phyloP scores from a whole-genome alignment of 2,888 invertebrate genomes.

The Aricia artaxerxes region DNA sequence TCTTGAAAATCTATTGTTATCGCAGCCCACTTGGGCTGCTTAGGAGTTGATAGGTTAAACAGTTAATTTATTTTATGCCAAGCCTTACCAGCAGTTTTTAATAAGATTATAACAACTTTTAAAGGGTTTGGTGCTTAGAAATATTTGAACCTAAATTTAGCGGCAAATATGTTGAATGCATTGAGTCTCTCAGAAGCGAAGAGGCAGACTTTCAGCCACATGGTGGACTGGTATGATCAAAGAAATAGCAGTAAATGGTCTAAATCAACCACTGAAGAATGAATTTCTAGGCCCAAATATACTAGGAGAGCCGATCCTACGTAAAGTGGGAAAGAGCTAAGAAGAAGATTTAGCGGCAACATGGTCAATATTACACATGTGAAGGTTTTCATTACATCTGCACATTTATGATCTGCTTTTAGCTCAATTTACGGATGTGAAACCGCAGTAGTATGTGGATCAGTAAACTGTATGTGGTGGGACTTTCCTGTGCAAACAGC shows the following conservation, averaged over 20 bases:
- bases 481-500: neutral
- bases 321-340: neutral
- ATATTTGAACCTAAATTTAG: too few species aligned
- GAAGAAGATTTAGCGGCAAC: neutral
- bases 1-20: too few species aligned
- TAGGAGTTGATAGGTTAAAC: too few species aligned
- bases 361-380: neutral
- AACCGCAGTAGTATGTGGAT: neutral
- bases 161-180: too few species aligned
- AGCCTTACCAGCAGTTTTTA: neutral
- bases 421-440: conserved; percentile 8
- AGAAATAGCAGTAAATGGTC: too few species aligned
- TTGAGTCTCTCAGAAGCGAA: too few species aligned
- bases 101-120: neutral
- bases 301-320: too few species aligned
- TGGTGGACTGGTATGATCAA: too few species aligned
- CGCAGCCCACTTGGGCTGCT: too few species aligned
- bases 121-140: neutral
- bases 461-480: neutral
- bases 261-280: too few species aligned
- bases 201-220: too few species aligned
- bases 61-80: neutral
- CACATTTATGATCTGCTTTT: conserved; percentile 7
- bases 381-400: neutral
- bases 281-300: too few species aligned